Evolutionary conservation across 2,888 invertebrate genomes (phyloP), one percentile per base, ranked within the genome.

Genomic region (Onchidella celtica): DNA sequence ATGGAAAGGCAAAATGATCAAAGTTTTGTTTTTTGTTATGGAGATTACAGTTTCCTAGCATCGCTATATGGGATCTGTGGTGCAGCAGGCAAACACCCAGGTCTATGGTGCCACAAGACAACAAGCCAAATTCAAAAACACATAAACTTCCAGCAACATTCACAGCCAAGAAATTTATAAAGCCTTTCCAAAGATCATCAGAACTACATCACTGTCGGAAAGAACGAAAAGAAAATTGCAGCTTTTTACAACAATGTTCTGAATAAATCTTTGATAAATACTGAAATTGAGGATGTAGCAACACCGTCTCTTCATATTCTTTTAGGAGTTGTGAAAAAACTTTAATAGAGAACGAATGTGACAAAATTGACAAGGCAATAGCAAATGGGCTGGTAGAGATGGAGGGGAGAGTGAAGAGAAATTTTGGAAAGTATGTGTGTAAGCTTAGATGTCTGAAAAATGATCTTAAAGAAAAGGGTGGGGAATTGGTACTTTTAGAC

Each of bases 281-380:
- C 65, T 9, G 47, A 40, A 21, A 38, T 68, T 21, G 24, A 34
- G n/a, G 11, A 63, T 21, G 63, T 61, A 14, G 61, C 75, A 34
- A 61, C 75, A 17, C 76, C 65, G 0, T 76, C 61, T 40, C 47
- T 76, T 1, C 76, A 76, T 29, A 76, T 76, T 65, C 47, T 76
- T 3, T 47, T 65, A 27, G 76, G 76, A 0, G 63, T 76, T 27
- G 76, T 76, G 9, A 76, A 65, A 38, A 76, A 47, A 24, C 40
- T 70, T 27, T 70, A 29, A 4, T 70, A 27, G 70, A 70, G 47
- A 24, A 38, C 4, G 70, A 47, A 24, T 70, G 70, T 17, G 40
- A 70, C 27, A 24, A 21, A 3, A 38, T 70, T 9, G 70, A 70
- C 70, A 70, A 47, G 27, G 14, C 6, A n/a, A 47, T 47, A n/a